phyloP scores from a whole-genome alignment of 1,140 invertebrate species.

The Drosophila obscura region DNA sequence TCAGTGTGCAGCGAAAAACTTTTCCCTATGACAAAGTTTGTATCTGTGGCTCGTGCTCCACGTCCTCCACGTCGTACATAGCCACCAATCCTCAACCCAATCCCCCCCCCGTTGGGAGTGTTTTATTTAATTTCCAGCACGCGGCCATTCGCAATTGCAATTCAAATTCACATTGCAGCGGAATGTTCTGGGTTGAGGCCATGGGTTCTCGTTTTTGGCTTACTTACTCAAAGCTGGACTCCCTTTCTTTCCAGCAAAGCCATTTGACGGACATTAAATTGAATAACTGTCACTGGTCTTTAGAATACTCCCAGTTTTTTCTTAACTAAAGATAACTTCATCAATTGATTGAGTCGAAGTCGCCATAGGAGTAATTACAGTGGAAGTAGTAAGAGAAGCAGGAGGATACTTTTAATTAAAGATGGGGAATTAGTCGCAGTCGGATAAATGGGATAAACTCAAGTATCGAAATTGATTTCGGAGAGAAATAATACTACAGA shows the following conservation, averaged over 20 bases:
- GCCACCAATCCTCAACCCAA: conserved; percentile 3
- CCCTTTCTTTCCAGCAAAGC: conserved; percentile 35
- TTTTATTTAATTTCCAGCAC: conserved; percentile 68
- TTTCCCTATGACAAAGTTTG: conserved; percentile 62
- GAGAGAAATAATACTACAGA: too few relatives aligned
- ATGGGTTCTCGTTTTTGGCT: conserved; percentile 22
- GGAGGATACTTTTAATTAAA: background rate
- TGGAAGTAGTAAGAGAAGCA: background rate
- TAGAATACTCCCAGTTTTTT: background rate
- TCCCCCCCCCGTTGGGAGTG: conserved; percentile 41
- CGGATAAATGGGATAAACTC: too few relatives aligned
- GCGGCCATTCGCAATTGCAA: conserved; percentile 63
- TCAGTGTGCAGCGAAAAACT: conserved; percentile 56
- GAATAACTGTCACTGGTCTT: conserved; percentile 21
- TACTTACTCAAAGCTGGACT: conserved; percentile 18
- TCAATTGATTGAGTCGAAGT: conserved; percentile 11
- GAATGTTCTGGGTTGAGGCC: conserved; percentile 9
- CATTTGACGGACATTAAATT: conserved; percentile 26
- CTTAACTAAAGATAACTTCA: conserved; percentile 23
- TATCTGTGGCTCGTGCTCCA: conserved; percentile 49
- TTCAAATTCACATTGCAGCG: conserved; percentile 52
- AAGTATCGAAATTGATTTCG: too few relatives aligned
- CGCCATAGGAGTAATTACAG: too few relatives aligned
- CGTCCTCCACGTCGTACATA: conserved; percentile 15
- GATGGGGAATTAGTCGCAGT: too few relatives aligned